phyloP scores from a whole-genome alignment of 2,797 vertebrate species.

The Sebastes iracundus region DNA sequence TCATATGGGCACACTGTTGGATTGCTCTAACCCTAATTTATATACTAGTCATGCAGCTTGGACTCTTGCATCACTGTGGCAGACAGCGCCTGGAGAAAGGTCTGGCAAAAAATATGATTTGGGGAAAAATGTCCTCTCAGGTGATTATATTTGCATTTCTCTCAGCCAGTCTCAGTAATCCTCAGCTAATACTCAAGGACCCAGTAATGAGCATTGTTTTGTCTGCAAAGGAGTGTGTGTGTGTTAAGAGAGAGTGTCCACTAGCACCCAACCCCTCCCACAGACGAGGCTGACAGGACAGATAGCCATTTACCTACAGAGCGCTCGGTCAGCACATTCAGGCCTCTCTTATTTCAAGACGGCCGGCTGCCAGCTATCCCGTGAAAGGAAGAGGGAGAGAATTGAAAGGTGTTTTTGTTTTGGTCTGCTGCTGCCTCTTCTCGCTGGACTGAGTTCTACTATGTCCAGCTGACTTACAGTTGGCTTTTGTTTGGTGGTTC shows the following conservation, averaged over 20 bases:
- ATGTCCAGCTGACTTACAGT: constrained; percentile 35
- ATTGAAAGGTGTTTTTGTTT: constrained; percentile 66
- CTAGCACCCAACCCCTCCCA: constrained; percentile 25
- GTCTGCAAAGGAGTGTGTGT: constrained; percentile 4
- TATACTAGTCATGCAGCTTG: constrained; percentile 16
- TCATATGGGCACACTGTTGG: background rate
- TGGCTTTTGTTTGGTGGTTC: background rate
- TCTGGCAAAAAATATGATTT: constrained; percentile 20
- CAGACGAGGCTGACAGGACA: constrained; percentile 58
- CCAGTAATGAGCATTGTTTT: constrained; percentile 15
- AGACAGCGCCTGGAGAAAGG: constrained; percentile 30
- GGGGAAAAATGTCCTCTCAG: constrained; percentile 14
- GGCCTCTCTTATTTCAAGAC: constrained; percentile 60
- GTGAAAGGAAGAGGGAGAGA: constrained; percentile 31
- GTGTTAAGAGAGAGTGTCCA: constrained; percentile 14
- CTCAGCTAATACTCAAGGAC: constrained; percentile 1
- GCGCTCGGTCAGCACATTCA: constrained; percentile 65
- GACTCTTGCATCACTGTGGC: constrained; percentile 3
- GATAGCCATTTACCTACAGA: constrained; percentile 69
- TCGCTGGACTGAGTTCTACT: background rate
- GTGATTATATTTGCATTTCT: constrained; percentile 44
- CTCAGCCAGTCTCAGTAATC: constrained; percentile 9
- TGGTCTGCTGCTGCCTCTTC: constrained; percentile 29
- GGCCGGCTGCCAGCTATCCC: constrained; percentile 47
- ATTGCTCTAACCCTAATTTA: constrained; percentile 8